These are phyloP conservation scores for Hipposideros larvatus DNA, from an alignment of 2,797 vertebrate species.

Conservation along the genomic window DNA sequence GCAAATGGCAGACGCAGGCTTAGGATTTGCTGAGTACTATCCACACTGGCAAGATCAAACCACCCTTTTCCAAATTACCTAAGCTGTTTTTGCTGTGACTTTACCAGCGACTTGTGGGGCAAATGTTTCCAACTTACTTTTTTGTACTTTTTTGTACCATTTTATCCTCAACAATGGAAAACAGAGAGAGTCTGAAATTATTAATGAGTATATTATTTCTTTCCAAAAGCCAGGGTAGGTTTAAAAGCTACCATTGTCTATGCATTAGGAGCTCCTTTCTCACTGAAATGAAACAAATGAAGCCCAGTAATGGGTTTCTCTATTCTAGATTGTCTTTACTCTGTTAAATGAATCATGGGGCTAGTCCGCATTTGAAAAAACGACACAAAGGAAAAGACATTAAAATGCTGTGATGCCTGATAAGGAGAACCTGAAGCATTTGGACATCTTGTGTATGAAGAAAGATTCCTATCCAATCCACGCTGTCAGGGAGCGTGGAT, in stretches of 20 bases:
- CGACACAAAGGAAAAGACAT: background rate
- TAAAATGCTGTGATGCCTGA: background rate
- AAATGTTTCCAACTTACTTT: background rate
- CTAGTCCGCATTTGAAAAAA: background rate
- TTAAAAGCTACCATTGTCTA: constrained; percentile 40
- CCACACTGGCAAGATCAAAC: background rate
- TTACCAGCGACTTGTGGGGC: background rate
- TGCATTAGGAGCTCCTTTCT: background rate
- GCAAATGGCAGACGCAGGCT: background rate
- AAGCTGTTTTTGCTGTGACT: background rate
- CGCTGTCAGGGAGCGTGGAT: constrained; percentile 44
- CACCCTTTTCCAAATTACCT: background rate
- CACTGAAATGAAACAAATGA: background rate
- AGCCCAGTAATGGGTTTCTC: background rate
- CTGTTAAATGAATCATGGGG: background rate
- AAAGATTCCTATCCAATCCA: background rate
- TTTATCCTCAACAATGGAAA: constrained; percentile 25
- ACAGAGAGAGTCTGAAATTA: constrained; percentile 60
- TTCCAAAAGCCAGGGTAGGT: background rate
- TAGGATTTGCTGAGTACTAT: background rate
- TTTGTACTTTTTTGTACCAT: background rate
- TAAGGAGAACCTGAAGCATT: background rate
- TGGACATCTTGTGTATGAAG: background rate
- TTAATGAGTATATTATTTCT: constrained; percentile 31
- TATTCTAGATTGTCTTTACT: background rate